Conservation (phyloP, 1,140 invertebrate genomes). For the Micrasema longulum region DNA sequence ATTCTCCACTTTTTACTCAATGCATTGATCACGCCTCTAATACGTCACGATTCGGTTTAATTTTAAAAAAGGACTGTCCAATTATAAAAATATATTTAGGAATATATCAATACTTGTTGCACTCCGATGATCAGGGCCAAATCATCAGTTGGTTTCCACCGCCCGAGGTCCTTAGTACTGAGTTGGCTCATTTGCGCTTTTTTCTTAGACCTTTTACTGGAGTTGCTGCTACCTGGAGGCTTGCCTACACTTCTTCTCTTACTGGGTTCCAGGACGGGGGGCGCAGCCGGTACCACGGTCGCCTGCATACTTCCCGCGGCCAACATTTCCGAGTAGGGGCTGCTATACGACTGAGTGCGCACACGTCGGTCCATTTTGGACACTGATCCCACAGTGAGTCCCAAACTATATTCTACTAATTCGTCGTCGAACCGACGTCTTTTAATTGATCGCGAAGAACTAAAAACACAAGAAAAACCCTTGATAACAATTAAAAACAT, state of each 20-base stretch:
- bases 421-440: constrained; percentile 97
- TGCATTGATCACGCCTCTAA: too few relatives aligned
- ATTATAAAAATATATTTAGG: too few relatives aligned
- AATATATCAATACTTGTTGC: constrained; percentile 87
- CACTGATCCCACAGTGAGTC: constrained; percentile 73
- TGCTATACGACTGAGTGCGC: constrained; percentile 70
- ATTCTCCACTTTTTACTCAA: too few relatives aligned
- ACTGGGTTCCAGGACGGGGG: constrained; percentile 55
- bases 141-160: constrained; percentile 98
- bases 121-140: constrained; percentile 92
- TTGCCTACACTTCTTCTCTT: constrained; percentile 58
- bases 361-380: constrained; percentile 65
- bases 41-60: too few relatives aligned
- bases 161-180: constrained; percentile 86
- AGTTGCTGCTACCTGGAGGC: constrained; percentile 60
- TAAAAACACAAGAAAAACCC: constrained; percentile 58
- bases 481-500: not conserved
- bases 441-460: constrained; percentile 94
- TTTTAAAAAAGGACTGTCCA: too few relatives aligned
- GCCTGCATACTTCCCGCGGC: constrained; percentile 56
- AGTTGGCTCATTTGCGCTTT: constrained; percentile 73
- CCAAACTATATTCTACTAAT: constrained; percentile 88
- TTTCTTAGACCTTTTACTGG: constrained; percentile 66
- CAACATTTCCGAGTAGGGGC: constrained; percentile 68
- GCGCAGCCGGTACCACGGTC: constrained; percentile 59